phyloP scores from a whole-genome alignment of 2,888 invertebrate species.

The Dasypogon diadema region DNA sequence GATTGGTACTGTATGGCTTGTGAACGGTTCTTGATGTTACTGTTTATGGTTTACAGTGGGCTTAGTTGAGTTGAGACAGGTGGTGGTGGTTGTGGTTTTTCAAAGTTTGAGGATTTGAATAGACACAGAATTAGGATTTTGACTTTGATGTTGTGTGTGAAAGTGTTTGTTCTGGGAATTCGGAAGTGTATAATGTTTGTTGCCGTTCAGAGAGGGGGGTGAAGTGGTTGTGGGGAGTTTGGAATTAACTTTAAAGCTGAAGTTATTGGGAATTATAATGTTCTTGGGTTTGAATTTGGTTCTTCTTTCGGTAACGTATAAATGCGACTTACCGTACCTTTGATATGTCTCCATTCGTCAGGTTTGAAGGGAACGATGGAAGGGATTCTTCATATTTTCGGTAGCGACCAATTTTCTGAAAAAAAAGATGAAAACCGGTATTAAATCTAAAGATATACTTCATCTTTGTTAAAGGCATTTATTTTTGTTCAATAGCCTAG shows the following conservation, averaged over 20 bases:
- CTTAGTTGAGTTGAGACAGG: conserved; percentile 59
- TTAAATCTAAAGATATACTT: no score
- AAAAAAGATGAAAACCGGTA: conserved; percentile 55
- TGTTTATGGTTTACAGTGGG: conserved; percentile 62
- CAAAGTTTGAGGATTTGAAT: conserved; percentile 53
- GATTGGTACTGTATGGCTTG: conserved; percentile 62
- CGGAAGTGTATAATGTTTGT: no score
- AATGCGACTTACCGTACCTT: conserved; percentile 39
- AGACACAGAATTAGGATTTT: conserved; percentile 48
- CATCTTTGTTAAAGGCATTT: no score
- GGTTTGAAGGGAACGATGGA: not conserved
- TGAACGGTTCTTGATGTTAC: conserved; percentile 63
- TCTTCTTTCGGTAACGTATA: no score
- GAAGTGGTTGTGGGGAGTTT: no score
- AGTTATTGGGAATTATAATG: no score
- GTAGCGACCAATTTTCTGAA: conserved; percentile 65
- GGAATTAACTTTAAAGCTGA: no score
- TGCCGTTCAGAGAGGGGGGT: no score
- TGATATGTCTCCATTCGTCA: conserved; percentile 8
- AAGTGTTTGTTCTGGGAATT: no score
- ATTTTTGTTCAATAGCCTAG: no score
- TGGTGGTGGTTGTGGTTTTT: conserved; percentile 60
- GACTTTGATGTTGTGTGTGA: not conserved
- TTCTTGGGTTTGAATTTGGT: no score
- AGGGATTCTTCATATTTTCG: conserved; percentile 64